A percentile compares a stretch with the other conserved stretches of the same genome.
phyloP scores from a whole-genome alignment of 1,140 invertebrate species.

The Lineus longissimus region DNA sequence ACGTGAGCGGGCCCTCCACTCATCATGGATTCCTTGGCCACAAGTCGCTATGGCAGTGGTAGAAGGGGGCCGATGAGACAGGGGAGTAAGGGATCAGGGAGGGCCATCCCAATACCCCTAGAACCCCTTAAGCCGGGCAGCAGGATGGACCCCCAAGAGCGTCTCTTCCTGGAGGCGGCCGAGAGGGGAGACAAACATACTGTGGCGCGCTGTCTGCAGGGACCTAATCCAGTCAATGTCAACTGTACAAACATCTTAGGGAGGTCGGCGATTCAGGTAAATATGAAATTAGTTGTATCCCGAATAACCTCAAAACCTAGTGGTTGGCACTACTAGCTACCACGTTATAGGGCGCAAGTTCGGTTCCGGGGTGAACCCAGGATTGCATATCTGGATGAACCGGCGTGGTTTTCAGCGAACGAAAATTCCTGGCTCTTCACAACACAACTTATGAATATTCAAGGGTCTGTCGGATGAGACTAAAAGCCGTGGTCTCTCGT shows the following conservation, averaged over 20 bases:
- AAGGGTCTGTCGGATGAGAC: no score
- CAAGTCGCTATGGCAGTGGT: background rate
- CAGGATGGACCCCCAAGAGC: slow-evolving; percentile 53
- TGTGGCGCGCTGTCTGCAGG: slow-evolving; percentile 56
- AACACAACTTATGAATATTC: no score
- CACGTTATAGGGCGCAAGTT: no score
- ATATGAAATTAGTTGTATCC: no score
- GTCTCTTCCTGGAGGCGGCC: slow-evolving; percentile 59
- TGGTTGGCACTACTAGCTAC: no score
- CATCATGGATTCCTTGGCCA: slow-evolving; percentile 1
- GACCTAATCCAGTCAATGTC: slow-evolving; percentile 57
- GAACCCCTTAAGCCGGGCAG: slow-evolving; percentile 45
- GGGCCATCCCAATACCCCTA: slow-evolving; percentile 34
- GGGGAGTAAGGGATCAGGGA: background rate
- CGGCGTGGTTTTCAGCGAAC: no score
- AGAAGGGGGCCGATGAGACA: background rate
- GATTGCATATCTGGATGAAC: no score
- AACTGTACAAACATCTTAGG: slow-evolving; percentile 61
- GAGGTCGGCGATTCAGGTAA: slow-evolving; percentile 58
- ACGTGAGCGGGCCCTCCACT: background rate
- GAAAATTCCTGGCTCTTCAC: no score
- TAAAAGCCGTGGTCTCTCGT: no score
- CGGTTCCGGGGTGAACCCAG: no score
- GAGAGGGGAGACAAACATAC: slow-evolving; percentile 59
- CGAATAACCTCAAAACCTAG: no score